Evolutionary conservation across 2,888 invertebrate genomes (phyloP).

Genomic region (Phymatocera aterrima): DNA sequence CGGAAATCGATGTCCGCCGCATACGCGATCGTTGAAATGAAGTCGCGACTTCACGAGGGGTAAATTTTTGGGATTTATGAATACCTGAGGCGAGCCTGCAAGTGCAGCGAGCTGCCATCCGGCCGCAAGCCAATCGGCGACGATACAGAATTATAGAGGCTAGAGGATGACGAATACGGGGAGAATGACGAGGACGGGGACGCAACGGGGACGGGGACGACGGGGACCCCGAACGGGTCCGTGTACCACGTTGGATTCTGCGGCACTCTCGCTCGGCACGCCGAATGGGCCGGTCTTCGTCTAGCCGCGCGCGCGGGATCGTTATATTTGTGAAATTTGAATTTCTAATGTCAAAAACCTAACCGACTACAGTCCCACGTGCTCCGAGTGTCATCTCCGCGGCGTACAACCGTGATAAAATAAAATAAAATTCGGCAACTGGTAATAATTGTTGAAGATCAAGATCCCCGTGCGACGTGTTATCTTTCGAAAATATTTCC

Average conservation of each 20-base stretch:
- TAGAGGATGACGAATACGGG: constrained; percentile 16
- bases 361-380: too few species aligned
- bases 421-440: too few species aligned
- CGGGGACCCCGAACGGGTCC: constrained; percentile 39
- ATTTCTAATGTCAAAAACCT: constrained; percentile 4
- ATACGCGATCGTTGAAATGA: too few species aligned
- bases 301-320: constrained; percentile 38
- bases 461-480: too few species aligned
- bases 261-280: constrained; percentile 48
- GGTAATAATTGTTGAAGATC: too few species aligned
- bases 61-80: too few species aligned
- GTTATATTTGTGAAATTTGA: constrained; percentile 2
- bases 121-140: constrained; percentile 6
- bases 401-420: too few species aligned
- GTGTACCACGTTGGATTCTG: constrained; percentile 49
- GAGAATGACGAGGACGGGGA: neutral
- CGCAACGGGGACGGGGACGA: constrained; percentile 11
- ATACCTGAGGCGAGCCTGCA: neutral
- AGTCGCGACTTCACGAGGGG: neutral
- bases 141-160: too few species aligned
- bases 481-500: too few species aligned
- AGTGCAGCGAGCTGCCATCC: neutral
- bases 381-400: neutral
- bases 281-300: constrained; percentile 48
- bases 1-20: too few species aligned